phyloP scores from a whole-genome alignment of 2,797 vertebrate species.

The Gambelia wislizenii region DNA sequence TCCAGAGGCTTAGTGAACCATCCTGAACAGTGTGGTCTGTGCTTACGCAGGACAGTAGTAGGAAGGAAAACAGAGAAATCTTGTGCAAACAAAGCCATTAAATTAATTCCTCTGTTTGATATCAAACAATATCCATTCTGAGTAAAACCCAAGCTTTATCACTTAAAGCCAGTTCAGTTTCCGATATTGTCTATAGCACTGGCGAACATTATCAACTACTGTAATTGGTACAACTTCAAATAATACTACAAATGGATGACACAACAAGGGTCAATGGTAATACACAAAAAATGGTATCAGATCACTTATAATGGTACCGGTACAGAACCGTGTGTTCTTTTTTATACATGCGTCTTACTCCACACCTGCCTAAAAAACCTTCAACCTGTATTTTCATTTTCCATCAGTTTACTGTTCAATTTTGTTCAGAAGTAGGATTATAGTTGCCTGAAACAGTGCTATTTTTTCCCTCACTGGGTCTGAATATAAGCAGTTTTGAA shows the following conservation, averaged over 20 bases:
- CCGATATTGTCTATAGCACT: not conserved
- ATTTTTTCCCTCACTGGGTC: not conserved
- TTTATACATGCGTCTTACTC: not conserved
- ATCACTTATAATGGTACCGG: not conserved
- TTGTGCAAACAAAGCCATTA: not conserved
- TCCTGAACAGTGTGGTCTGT: not conserved
- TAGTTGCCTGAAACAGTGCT: not conserved
- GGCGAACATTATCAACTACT: not conserved
- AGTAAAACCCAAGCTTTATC: not conserved
- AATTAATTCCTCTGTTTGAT: not conserved
- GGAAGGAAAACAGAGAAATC: too few species aligned
- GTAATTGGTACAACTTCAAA: not conserved
- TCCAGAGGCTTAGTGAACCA: not conserved
- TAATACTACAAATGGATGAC: not conserved
- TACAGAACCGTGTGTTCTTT: not conserved
- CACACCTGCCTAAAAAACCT: not conserved
- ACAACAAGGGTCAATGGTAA: not conserved
- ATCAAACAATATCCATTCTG: not conserved
- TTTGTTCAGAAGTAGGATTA: not conserved
- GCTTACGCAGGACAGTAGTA: not conserved
- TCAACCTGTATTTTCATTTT: not conserved
- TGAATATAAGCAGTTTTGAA: not conserved
- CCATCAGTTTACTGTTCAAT: not conserved
- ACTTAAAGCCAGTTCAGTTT: not conserved
- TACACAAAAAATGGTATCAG: not conserved